phyloP scores from a whole-genome alignment of 2,888 invertebrate species.

The Odontomyia ornata region DNA sequence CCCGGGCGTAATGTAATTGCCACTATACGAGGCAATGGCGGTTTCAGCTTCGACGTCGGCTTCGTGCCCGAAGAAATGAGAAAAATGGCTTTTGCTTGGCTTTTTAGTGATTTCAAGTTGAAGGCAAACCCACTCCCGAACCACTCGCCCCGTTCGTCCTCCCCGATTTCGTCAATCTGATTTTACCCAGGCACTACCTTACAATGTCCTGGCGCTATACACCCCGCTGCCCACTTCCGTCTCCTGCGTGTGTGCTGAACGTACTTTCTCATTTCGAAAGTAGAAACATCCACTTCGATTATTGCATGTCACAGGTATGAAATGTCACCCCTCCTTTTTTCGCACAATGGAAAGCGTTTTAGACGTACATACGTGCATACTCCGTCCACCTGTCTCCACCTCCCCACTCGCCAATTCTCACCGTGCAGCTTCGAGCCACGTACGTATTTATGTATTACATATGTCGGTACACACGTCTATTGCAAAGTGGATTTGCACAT shows the following conservation, averaged over 20 bases:
- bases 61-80: slow-evolving; percentile 19
- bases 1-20: slow-evolving; percentile 52
- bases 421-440: no score
- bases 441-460: background rate
- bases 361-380: slow-evolving; percentile 21
- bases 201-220: background rate
- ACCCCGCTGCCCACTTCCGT: background rate
- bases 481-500: slow-evolving; percentile 43
- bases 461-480: slow-evolving; percentile 26
- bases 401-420: background rate
- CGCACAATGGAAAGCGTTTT: slow-evolving; percentile 39
- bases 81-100: slow-evolving; percentile 46
- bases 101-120: slow-evolving; percentile 47
- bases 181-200: background rate
- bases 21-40: slow-evolving; percentile 44
- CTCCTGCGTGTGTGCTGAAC: background rate
- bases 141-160: background rate
- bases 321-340: slow-evolving; percentile 36
- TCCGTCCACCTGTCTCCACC: background rate
- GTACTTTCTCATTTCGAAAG: slow-evolving; percentile 34
- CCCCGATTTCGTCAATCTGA: slow-evolving; percentile 10
- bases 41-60: background rate
- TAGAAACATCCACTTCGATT: slow-evolving; percentile 49
- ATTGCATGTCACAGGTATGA: slow-evolving; percentile 49
- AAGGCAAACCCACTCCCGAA: background rate